Percentiles rank a stretch among this genome's conserved stretches.
These are phyloP conservation scores for Prolemur simus DNA, from an alignment of 2,113 vertebrate genomes.

Conservation along the genomic window DNA sequence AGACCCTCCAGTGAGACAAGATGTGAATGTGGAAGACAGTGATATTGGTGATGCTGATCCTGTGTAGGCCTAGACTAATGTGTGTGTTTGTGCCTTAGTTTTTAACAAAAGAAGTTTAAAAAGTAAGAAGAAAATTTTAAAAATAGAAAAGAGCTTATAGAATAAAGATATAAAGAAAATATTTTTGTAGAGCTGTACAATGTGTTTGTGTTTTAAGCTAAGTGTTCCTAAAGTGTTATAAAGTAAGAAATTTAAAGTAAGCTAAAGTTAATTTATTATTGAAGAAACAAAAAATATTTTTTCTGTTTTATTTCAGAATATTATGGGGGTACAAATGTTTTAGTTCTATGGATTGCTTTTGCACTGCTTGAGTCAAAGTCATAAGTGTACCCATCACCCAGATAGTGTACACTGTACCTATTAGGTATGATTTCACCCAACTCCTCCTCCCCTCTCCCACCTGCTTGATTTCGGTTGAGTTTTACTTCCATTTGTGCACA, in stretches of 20 bases:
- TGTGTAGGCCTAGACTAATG: neutral
- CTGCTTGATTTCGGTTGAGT: no score
- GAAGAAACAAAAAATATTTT: neutral
- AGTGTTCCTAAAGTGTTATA: neutral
- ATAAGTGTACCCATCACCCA: no score
- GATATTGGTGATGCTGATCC: neutral
- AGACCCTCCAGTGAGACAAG: neutral
- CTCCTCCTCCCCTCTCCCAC: no score
- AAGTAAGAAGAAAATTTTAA: neutral
- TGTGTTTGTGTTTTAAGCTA: neutral
- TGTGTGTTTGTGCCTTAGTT: neutral
- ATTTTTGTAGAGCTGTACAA: neutral
- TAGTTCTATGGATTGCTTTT: no score
- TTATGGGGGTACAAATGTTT: no score
- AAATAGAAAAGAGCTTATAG: neutral
- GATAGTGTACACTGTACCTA: no score
- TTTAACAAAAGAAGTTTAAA: neutral
- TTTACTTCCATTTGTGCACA: no score
- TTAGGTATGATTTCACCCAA: no score
- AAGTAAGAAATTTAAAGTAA: neutral
- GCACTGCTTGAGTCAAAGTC: no score
- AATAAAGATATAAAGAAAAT: neutral
- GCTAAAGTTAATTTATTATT: neutral
- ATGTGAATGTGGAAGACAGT: neutral
- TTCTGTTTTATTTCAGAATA: no score